A percentile compares a stretch with the other conserved stretches of the same genome.
phyloP scores from a whole-genome alignment of 2,113 vertebrate species.

The Spheniscus mendiculus region DNA sequence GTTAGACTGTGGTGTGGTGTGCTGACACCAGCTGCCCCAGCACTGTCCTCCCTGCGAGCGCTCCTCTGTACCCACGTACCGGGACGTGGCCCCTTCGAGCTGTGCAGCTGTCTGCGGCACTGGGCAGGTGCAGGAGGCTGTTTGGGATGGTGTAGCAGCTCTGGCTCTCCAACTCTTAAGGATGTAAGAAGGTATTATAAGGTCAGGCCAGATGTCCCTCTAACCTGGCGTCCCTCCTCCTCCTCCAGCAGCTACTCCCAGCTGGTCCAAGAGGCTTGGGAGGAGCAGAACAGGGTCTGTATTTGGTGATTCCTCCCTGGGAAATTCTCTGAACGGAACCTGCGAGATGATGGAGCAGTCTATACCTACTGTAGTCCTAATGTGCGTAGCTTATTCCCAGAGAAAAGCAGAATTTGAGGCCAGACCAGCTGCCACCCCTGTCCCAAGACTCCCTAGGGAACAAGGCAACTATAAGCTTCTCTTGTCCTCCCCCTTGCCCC shows the following conservation, averaged over 20 bases:
- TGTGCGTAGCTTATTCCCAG: neutral
- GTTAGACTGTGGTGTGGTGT: neutral
- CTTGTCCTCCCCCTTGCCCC: neutral
- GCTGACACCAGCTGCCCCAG: neutral
- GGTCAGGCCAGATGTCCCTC: neutral
- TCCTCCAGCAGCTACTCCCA: neutral
- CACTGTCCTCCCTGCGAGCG: rapidly evolving
- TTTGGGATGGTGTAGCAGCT: neutral
- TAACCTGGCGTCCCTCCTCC: neutral
- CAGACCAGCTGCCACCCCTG: neutral
- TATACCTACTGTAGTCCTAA: neutral
- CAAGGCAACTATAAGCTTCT: neutral
- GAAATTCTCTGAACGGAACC: neutral
- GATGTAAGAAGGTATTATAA: neutral
- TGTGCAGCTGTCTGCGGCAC: neutral
- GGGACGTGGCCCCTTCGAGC: rapidly evolving
- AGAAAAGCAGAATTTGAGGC: neutral
- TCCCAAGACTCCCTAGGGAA: neutral
- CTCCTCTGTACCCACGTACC: neutral
- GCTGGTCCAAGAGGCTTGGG: neutral
- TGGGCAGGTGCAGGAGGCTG: rapidly evolving
- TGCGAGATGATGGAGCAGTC: neutral
- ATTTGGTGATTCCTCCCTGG: neutral
- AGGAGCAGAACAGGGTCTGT: neutral
- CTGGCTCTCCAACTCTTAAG: neutral